Base-by-base conservation (phyloP, 2,113 vertebrate species). In the Cryptoleucopteryx plumbea region DNA sequence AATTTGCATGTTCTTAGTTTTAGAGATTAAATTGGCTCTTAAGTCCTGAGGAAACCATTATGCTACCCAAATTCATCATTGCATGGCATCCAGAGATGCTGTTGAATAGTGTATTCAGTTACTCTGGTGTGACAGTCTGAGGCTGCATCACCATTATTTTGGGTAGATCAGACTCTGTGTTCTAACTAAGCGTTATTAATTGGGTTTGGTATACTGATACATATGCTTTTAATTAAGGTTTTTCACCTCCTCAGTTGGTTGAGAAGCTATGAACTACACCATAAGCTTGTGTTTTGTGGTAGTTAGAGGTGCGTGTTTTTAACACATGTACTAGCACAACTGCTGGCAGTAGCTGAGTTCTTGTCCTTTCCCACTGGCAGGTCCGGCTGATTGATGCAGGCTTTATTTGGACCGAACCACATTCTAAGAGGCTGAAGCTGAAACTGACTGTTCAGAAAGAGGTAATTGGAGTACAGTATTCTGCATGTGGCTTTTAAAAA, bases 371-470 rank as follows among this genome's bases (percentile, higher is more conserved):
- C 38, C 90, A 1, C 27, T 89, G 72, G 82, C 65, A 99, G 99
- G 99, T 99, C 25, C 98, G 99, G 36, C 98, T 99, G 61, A 99
- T 99, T 20, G 99, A 99, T 87, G 99, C 99, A 27, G 98, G 99
- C 21, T 99, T 99, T 97, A 96, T 99, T 96, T 99, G 99, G 99
- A 99, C 99, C 15, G 99, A 99, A 27, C 99, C 99, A 3, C 99
- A 99, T 97, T 99, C 99, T 36, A 99, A 99, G 96, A 99, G 99
- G 97, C 99, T 99, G 95, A 99, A 99, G 98, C 87, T 99, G 94
- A 99, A 99, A 93, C 27, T 99, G 92, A 99, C 99, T 67, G 98
- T 99, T 93, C 99, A 99, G 98, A 99, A 99, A 95, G 99, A 99
- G 99, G 99, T 99, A 96, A 98, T 86, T 38, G 34, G 26, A 66